phyloP scores from a whole-genome alignment of 2,888 invertebrate genomes.

The Stegophylla sp. region DNA sequence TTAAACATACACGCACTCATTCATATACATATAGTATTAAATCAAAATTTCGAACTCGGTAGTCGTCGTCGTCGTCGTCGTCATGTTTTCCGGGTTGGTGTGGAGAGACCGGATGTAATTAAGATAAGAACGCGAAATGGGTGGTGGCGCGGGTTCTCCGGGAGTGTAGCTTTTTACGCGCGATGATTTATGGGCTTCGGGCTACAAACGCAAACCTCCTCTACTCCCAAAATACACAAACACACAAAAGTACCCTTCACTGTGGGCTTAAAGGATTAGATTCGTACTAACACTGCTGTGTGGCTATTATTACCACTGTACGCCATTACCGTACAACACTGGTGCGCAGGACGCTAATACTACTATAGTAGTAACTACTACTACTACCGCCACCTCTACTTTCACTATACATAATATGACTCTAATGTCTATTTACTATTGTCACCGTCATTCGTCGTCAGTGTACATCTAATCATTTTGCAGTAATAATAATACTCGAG shows the following conservation, averaged over 20 bases:
- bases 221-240: not conserved
- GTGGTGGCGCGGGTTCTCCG: constrained; percentile 7
- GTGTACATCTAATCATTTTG: too few relatives aligned
- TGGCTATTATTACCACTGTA: constrained; percentile 8
- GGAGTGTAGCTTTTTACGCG: constrained; percentile 50
- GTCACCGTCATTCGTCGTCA: too few relatives aligned
- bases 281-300: constrained; percentile 11
- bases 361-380: too few relatives aligned
- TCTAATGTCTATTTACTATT: too few relatives aligned
- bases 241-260: constrained; percentile 21
- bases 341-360: too few relatives aligned
- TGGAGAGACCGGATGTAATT: constrained; percentile 51
- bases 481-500: too few relatives aligned
- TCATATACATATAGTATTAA: not conserved
- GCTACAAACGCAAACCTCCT: constrained; percentile 32
- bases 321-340: not conserved
- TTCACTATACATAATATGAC: too few relatives aligned
- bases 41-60: constrained; percentile 23
- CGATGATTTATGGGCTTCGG: constrained; percentile 53
- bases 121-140: constrained; percentile 52
- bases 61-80: not conserved
- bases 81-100: constrained; percentile 14
- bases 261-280: constrained; percentile 48
- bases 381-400: too few relatives aligned
- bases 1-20: too few relatives aligned